Base-by-base conservation (phyloP, 2,888 invertebrate species). In the Brachynemurus nebulosus region DNA sequence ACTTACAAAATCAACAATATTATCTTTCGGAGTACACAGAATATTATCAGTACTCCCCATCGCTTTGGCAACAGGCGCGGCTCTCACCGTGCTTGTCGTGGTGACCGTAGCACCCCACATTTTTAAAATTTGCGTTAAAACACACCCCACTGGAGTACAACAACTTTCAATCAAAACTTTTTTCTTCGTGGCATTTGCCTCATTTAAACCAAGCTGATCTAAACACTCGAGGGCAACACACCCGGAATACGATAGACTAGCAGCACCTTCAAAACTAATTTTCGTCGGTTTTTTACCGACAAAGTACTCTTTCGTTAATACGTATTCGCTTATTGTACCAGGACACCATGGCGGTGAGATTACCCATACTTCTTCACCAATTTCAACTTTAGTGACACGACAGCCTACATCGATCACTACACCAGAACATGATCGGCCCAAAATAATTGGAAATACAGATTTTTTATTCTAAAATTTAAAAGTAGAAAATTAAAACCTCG, bases 341-440 rank as follows among this genome's bases (percentile, higher is more conserved):
- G 66, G 61, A 16, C 67, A 65, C 71, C 74, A 78, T 48, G 70
- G 71, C 34, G 76, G 74, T 12, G 69, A 65, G 4, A 67, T 64
- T 40, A 72, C 58, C 69, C 74, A 76, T 20, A 78, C 76, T 59
- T 74, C 73, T 54, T 78, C 77, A 2, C 77, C 77, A 17, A 75
- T 65, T 53, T 76, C 73, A 51, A 78, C 67, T 46, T 69, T 63
- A 18, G 63, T 64, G 6, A 77, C 76, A 49, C 65, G 64, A 48
- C 62, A 64, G n/a, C 78, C 78, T 35, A 76, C 66, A 50, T 75
- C 76, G 17, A 72, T 63, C 8, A 78, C 67, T 30, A 76, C 57
- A 21, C 79, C 79, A 8, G 75, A 64, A 56, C 77, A 76, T 55
- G 75, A 76, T 49, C 78, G 66, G 1, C 79, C 79, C 25, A 78